Conservation (phyloP, 2,113 vertebrate species). For the Heteronetta atricapilla region DNA sequence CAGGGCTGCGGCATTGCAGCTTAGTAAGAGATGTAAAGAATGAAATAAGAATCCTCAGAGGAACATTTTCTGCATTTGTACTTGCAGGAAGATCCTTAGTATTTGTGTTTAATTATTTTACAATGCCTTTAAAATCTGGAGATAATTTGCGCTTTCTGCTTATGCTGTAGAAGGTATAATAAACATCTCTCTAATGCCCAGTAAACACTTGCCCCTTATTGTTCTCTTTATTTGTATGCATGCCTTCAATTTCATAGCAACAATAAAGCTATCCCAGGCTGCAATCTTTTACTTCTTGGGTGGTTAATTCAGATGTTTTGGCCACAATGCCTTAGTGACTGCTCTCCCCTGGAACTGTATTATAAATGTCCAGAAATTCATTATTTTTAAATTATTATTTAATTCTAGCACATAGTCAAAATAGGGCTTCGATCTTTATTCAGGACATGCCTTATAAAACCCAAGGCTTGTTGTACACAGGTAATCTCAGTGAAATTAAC, state of each 20-base stretch:
- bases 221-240: slow-evolving; percentile 66
- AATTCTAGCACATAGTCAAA: background rate
- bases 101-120: slow-evolving; percentile 56
- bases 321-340: background rate
- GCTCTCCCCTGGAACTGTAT: background rate
- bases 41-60: slow-evolving; percentile 37
- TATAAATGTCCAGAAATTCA: slow-evolving; percentile 10
- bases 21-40: slow-evolving; percentile 6
- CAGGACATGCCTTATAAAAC: background rate
- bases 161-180: slow-evolving; percentile 52
- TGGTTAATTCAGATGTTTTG: slow-evolving; percentile 47
- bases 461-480: background rate
- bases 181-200: slow-evolving; percentile 59
- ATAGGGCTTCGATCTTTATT: background rate
- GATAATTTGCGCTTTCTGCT: slow-evolving; percentile 67
- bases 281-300: slow-evolving; percentile 57
- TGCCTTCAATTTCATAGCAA: slow-evolving; percentile 71
- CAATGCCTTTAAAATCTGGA: slow-evolving; percentile 67
- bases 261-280: slow-evolving; percentile 58
- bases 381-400: background rate
- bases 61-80: slow-evolving; percentile 45
- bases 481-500: background rate
- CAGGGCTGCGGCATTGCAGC: background rate
- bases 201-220: slow-evolving; percentile 58
- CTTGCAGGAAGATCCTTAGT: slow-evolving; percentile 48